Base-by-base conservation (phyloP, 2,888 invertebrate genomes). In the Sinelater perroti region DNA sequence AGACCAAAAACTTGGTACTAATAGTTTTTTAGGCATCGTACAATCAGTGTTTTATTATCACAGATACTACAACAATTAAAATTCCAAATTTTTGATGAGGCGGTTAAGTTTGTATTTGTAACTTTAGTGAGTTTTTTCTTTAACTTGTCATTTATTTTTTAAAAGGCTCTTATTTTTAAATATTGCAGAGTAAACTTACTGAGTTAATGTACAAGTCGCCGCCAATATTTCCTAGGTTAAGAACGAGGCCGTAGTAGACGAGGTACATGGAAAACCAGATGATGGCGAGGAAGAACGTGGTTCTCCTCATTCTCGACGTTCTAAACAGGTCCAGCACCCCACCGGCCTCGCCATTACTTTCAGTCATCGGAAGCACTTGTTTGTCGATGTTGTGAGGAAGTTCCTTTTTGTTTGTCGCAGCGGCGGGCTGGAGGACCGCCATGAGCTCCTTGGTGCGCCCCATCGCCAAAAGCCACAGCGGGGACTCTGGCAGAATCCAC, bases 211-310 rank as follows among this genome's bases (percentile, higher is more conserved):
- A 91, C 24, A 91, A 79, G 74, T 90, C 86, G 54, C 90, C 90
- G 28, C 89, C 85, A 61, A 90, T 87, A 62, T 89, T 87, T 47
- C 86, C 87, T 62, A 91, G 81, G 71, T 91, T 91, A 53, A 91
- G 77, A 56, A 90, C 83, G 20, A 91, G 78, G 1, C 91, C 91
- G 65, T 91, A 91, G 74, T 91, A 91, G 1, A 89, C 86, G 40
- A 91, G 83, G 57, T 91, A 89, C 78, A 90, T 87, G 42, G 86
- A 82, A 74, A 90, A 90, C 91, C 91, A 91, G 51, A 88, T 85
- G 47, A 89, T 76, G 56, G 88, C 87, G 30, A 90, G 80, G 60
- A 89, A 86, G 30, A 89, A 80, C 0, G 90, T 89, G 63, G 86
- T 86, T 70, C 85, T 86, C 35, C 87, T 77, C 68, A 90, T 80